These are phyloP conservation scores for Rhagoletis pomonella DNA, from an alignment of 1,140 invertebrate genomes.

Conservation along the genomic window DNA sequence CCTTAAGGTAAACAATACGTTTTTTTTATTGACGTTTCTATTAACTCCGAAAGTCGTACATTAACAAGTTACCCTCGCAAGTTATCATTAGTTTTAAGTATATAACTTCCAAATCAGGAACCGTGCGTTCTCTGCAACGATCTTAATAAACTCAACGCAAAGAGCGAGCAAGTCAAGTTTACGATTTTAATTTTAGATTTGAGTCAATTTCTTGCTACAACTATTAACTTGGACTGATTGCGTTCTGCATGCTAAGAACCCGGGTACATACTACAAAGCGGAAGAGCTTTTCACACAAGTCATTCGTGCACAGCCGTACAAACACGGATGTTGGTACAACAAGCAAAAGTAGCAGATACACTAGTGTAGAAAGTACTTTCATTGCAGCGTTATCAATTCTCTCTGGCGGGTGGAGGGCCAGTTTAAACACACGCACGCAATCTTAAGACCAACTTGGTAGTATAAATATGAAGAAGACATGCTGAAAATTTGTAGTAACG, in stretches of 20 bases:
- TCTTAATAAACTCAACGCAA: background rate
- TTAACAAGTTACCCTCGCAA: too few species aligned
- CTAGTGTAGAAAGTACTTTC: background rate
- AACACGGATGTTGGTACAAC: background rate
- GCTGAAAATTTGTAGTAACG: conserved; percentile 37
- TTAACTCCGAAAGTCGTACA: background rate
- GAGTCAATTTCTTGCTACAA: background rate
- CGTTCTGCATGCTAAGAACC: conserved; percentile 22
- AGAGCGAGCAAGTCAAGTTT: conserved; percentile 30
- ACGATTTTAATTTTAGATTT: conserved; percentile 52
- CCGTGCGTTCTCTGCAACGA: background rate
- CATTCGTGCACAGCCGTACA: background rate
- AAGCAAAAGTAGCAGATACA: background rate
- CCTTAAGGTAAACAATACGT: background rate
- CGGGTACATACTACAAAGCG: background rate
- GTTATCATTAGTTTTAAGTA: too few species aligned
- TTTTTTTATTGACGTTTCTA: background rate
- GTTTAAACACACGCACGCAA: background rate
- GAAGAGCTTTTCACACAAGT: conserved; percentile 18
- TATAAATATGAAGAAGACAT: conserved; percentile 32
- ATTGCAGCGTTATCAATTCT: conserved; percentile 15
- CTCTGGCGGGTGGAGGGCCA: too few species aligned
- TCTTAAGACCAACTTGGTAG: background rate
- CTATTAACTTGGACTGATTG: conserved; percentile 38
- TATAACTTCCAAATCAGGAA: background rate